Conservation (phyloP, 2,888 invertebrate species). For the Drosophila vallismaia region DNA sequence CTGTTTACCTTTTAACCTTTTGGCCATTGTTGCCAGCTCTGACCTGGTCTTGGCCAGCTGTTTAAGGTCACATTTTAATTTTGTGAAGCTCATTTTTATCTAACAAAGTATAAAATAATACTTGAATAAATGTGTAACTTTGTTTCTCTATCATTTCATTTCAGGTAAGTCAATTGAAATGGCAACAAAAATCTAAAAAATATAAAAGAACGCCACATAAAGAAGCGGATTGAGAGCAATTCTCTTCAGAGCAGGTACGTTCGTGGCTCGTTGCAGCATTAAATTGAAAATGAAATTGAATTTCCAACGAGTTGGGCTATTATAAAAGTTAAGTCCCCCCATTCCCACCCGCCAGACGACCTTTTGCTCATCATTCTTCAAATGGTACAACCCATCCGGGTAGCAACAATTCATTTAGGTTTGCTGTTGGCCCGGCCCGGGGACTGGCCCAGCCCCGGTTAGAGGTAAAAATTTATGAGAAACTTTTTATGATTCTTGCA, state of each 20-base stretch:
- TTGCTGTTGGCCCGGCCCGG: conserved; percentile 21
- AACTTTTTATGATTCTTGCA: conserved; percentile 64
- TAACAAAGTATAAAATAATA: conserved; percentile 55
- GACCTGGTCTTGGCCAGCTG: not conserved
- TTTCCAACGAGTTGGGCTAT: conserved; percentile 59
- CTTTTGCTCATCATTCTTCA: conserved; percentile 1
- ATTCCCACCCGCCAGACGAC: not conserved
- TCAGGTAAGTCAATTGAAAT: conserved; percentile 70
- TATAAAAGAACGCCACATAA: conserved; percentile 26
- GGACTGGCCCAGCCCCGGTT: not conserved
- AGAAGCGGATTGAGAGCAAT: conserved; percentile 41
- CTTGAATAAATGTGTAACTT: conserved; percentile 28
- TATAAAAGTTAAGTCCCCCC: conserved; percentile 58
- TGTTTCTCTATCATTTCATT: conserved; percentile 73
- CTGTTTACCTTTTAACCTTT: conserved; percentile 38
- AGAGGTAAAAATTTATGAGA: conserved; percentile 61
- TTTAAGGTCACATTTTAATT: conserved; percentile 35
- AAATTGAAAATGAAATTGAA: conserved; percentile 77
- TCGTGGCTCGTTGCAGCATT: conserved; percentile 68
- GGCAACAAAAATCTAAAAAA: conserved; percentile 33
- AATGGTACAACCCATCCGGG: conserved; percentile 29
- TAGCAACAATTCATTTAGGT: conserved; percentile 69
- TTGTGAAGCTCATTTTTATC: conserved; percentile 17
- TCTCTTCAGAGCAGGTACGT: conserved; percentile 49
- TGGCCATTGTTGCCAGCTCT: conserved; percentile 33